phyloP scores from a whole-genome alignment of 2,797 vertebrate species.

The Poecilia gillii region DNA sequence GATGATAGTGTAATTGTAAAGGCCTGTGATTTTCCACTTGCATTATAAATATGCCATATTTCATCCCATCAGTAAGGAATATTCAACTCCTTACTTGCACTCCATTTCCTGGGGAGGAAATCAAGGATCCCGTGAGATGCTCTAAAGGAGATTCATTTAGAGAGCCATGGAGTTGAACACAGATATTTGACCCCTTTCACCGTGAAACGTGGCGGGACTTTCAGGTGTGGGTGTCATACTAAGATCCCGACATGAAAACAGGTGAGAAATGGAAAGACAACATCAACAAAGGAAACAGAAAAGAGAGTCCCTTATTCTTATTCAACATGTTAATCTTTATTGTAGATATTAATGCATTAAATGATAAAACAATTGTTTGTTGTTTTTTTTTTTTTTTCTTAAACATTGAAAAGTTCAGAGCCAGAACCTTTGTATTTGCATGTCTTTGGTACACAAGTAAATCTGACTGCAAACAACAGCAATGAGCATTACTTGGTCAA shows the following conservation, averaged over 20 bases:
- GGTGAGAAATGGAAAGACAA: constrained; percentile 52
- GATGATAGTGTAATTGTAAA: constrained; percentile 56
- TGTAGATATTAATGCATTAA: constrained; percentile 12
- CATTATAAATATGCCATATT: constrained; percentile 64
- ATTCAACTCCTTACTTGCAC: constrained; percentile 56
- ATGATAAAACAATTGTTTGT: no score
- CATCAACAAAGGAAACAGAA: constrained; percentile 41
- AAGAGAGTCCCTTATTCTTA: neutral
- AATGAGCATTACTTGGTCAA: neutral
- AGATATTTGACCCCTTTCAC: constrained; percentile 65
- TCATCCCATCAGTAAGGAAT: constrained; percentile 46
- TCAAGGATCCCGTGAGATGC: constrained; percentile 62
- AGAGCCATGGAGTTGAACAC: constrained; percentile 38
- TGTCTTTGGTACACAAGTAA: no score
- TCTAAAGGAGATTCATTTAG: constrained; percentile 68
- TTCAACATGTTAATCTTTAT: constrained; percentile 45
- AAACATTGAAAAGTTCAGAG: no score
- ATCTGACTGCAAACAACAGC: no score
- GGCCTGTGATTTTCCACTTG: constrained; percentile 48
- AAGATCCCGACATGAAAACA: constrained; percentile 61
- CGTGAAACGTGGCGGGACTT: constrained; percentile 50
- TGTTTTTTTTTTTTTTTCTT: no score
- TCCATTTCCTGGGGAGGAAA: constrained; percentile 63
- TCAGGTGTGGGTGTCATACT: constrained; percentile 26
- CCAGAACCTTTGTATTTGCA: no score